Evolutionary conservation across 2,797 vertebrate genomes (phyloP).

Genomic region (Muscicapa striata): DNA sequence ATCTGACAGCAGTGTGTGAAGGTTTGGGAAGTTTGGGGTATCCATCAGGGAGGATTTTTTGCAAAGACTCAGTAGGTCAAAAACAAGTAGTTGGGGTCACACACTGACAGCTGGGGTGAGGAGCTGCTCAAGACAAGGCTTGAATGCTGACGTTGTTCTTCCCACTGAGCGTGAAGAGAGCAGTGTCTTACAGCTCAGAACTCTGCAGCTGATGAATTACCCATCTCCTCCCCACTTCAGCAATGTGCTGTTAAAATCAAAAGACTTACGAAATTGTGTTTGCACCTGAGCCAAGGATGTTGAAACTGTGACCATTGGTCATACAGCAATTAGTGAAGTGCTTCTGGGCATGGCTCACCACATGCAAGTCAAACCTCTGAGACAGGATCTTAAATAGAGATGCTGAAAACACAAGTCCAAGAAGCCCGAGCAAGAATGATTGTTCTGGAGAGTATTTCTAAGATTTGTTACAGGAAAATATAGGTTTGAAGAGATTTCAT

Average conservation of each 20-base stretch:
- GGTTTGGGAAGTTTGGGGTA: not conserved
- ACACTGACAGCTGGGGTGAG: not conserved
- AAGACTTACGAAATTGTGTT: not conserved
- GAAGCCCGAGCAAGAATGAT: not conserved
- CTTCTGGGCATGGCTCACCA: not conserved
- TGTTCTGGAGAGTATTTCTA: not conserved
- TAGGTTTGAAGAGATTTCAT: not conserved
- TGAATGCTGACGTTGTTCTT: not conserved
- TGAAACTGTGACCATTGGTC: not conserved
- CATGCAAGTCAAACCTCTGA: not conserved
- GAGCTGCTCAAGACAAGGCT: not conserved
- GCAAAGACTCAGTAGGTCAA: not conserved
- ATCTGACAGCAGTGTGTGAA: rapidly evolving
- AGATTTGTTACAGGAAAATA: not conserved
- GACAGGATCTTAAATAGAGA: not conserved
- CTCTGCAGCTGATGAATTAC: not conserved
- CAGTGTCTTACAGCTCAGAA: not conserved
- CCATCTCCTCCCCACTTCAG: not conserved
- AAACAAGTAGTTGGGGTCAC: not conserved
- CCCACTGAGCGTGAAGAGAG: not conserved
- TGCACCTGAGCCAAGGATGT: not conserved
- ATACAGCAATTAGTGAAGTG: not conserved
- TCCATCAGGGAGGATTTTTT: not conserved
- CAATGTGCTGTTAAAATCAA: not conserved
- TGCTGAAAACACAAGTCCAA: not conserved